phyloP scores from a whole-genome alignment of 2,888 invertebrate species.

The Zaprionus obscuricornis region DNA sequence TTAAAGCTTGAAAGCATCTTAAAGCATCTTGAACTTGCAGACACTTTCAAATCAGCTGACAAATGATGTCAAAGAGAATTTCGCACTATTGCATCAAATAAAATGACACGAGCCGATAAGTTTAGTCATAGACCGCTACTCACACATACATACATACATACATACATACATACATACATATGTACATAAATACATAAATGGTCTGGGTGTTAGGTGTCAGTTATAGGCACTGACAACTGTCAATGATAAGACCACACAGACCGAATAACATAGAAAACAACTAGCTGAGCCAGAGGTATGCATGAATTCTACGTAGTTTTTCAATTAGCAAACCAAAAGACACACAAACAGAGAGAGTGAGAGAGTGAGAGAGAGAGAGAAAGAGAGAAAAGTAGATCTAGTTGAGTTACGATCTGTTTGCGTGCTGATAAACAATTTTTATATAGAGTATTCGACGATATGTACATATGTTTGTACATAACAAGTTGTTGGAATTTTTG shows the following conservation, averaged over 20 bases:
- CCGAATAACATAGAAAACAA: neutral
- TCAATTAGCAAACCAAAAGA: slow-evolving; percentile 48
- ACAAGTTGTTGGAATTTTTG: slow-evolving; percentile 59
- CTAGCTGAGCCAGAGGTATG: neutral
- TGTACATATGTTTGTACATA: slow-evolving; percentile 29
- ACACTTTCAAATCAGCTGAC: slow-evolving; percentile 38
- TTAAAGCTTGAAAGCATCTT: too few relatives aligned
- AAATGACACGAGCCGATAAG: slow-evolving; percentile 40
- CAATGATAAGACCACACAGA: slow-evolving; percentile 68
- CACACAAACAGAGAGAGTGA: slow-evolving; percentile 1
- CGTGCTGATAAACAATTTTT: slow-evolving; percentile 54
- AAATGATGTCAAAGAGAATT: slow-evolving; percentile 59
- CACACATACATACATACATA: too few relatives aligned
- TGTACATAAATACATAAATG: slow-evolving; percentile 43
- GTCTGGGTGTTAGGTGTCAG: slow-evolving; percentile 64
- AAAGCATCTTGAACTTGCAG: too few relatives aligned
- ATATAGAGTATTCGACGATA: neutral
- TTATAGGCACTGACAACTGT: slow-evolving; percentile 63
- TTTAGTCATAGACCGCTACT: too few relatives aligned
- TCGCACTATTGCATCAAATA: slow-evolving; percentile 39
- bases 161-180: too few relatives aligned
- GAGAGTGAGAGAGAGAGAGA: neutral
- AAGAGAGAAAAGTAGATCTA: neutral
- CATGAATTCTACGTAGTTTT: slow-evolving; percentile 53
- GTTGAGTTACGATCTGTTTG: too few relatives aligned